These are phyloP conservation scores for Andrena chrysosceles DNA, from an alignment of 2,888 invertebrate species.

Conservation along the genomic window DNA sequence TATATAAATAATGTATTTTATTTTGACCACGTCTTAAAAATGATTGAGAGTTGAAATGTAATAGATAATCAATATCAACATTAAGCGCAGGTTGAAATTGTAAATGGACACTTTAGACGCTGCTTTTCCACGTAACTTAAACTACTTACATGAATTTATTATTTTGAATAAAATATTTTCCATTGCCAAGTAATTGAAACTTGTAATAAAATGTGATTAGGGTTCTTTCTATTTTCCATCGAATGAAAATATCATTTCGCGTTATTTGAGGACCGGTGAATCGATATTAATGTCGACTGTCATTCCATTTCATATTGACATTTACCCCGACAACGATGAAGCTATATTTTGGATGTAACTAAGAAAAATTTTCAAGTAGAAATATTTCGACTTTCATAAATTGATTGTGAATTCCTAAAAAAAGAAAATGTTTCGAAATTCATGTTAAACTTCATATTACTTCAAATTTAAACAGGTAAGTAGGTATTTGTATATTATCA, in stretches of 20 bases:
- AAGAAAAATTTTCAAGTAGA: slow-evolving; percentile 42
- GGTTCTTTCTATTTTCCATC: neutral
- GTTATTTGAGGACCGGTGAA: neutral
- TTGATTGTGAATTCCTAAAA: neutral
- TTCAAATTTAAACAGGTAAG: slow-evolving; percentile 17
- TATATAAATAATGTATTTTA: neutral
- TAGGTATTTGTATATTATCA: neutral
- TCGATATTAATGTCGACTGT: slow-evolving; percentile 43
- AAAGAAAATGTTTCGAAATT: neutral
- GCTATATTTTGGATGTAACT: slow-evolving; percentile 4
- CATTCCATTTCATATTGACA: slow-evolving; percentile 4
- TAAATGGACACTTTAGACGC: no score
- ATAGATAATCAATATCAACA: no score
- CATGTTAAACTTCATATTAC: neutral
- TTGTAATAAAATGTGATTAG: neutral
- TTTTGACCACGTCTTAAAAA: no score
- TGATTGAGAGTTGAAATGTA: no score
- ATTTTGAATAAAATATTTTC: no score
- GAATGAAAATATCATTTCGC: slow-evolving; percentile 2
- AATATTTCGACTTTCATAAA: neutral
- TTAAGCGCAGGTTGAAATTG: no score
- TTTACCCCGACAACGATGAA: neutral
- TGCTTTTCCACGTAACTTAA: no score
- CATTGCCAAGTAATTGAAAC: neutral
- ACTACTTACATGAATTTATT: no score